Conservation (phyloP, 2,888 invertebrate genomes). For the Ganaspis brasiliensis region DNA sequence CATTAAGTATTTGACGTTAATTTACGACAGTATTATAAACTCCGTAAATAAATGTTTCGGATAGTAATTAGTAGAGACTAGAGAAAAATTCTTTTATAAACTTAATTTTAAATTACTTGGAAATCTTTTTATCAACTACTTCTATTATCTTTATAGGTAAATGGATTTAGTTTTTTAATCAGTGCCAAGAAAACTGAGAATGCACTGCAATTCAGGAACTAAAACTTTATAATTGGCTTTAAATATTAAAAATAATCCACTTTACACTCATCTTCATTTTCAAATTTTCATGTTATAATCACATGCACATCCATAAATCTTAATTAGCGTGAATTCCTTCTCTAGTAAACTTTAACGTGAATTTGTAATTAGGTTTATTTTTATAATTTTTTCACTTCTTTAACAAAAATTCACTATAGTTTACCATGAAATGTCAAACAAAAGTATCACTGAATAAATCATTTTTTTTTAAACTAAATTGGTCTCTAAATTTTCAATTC, state of each 20-base stretch:
- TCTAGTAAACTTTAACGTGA: neutral
- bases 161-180: neutral
- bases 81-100: too few species aligned
- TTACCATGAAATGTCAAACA: neutral
- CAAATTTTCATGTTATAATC: neutral
- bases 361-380: neutral
- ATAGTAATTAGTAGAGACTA: too few species aligned
- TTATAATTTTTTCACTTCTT: neutral
- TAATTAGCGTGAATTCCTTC: neutral
- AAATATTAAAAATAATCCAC: slow-evolving; percentile 12
- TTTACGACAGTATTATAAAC: neutral
- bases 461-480: too few species aligned
- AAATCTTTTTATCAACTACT: too few species aligned
- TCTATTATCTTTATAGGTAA: too few species aligned
- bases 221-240: slow-evolving; percentile 14
- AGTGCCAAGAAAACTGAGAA: neutral
- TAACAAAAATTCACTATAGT: neutral
- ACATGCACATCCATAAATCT: slow-evolving; percentile 5
- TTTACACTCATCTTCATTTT: neutral
- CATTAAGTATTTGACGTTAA: slow-evolving; percentile 5
- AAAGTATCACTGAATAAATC: too few species aligned
- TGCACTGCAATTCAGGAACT: neutral
- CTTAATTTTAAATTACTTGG: too few species aligned
- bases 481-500: too few species aligned
- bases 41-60: too few species aligned